phyloP scores from a whole-genome alignment of 2,888 invertebrate species.

The Byasa hedistus region DNA sequence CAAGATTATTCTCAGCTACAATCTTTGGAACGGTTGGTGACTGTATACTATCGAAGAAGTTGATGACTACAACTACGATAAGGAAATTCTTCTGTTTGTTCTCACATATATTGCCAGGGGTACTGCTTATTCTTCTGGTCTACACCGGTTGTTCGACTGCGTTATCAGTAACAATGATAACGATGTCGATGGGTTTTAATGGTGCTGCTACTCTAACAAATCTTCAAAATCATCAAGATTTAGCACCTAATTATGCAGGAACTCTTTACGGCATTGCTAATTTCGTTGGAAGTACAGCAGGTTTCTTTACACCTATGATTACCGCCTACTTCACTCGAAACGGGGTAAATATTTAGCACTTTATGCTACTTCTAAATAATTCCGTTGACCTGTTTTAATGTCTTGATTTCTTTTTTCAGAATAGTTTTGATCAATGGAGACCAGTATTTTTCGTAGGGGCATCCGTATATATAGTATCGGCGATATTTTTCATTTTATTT shows the following conservation, averaged over 20 bases:
- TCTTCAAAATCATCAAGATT: slow-evolving; percentile 84
- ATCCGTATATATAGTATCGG: slow-evolving; percentile 84
- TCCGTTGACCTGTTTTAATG: not conserved
- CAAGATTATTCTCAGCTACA: slow-evolving; percentile 83
- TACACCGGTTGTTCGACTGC: slow-evolving; percentile 82
- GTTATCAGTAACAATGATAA: slow-evolving; percentile 82
- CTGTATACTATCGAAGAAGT: slow-evolving; percentile 68
- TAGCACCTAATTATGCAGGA: slow-evolving; percentile 89
- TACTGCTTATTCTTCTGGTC: slow-evolving; percentile 77
- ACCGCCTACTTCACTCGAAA: slow-evolving; percentile 83
- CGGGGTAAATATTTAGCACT: slow-evolving; percentile 57
- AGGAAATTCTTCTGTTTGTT: slow-evolving; percentile 83
- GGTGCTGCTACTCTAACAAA: slow-evolving; percentile 82
- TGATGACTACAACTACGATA: slow-evolving; percentile 70
- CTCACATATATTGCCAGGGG: slow-evolving; percentile 79
- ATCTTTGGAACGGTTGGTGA: slow-evolving; percentile 86
- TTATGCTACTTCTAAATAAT: not conserved
- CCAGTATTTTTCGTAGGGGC: slow-evolving; percentile 87
- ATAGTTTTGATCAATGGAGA: slow-evolving; percentile 86
- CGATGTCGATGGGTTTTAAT: slow-evolving; percentile 84
- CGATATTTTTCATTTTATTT: slow-evolving; percentile 84
- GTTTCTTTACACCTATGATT: slow-evolving; percentile 86
- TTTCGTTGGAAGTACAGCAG: slow-evolving; percentile 84
- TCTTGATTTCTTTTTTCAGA: slow-evolving; percentile 70
- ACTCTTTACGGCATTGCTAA: slow-evolving; percentile 89